Base-by-base conservation (phyloP, 2,113 vertebrate species). In the Kryptolebias marmoratus region DNA sequence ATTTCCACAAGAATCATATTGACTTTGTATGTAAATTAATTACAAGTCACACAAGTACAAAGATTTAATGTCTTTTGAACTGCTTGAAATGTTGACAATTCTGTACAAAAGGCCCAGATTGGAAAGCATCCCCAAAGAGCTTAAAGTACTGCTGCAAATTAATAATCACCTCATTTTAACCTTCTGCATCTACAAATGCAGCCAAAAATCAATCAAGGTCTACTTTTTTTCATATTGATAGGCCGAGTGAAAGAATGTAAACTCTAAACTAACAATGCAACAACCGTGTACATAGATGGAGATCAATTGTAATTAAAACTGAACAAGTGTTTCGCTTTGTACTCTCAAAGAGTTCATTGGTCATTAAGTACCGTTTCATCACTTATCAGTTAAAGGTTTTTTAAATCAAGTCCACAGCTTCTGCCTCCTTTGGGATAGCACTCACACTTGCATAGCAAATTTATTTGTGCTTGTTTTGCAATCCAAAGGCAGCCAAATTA, bases 241-340 rank as follows among this genome's bases (percentile, higher is more conserved):
- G 75, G 88, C 80, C 75, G 59, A 77, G 85, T 68, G 77, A 80
- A 87, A 87, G 76, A 87, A 88, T 52, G 71, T 79, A 60, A 87
- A 91, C 84, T 84, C 73, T 64, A 68, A 85, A 88, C 71, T 76
- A 90, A 92, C 89, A 92, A 93, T 89, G 87, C 88, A 63, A 86
- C 68, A 88, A 81, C 88, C 87, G 78, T 93, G 92, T 94, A 92
- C 93, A 91, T 85, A 94, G 94, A 95, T 95, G 93, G 88, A 94
- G 96, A 96, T 96, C 96, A 95, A 96, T 95, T 94, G 93, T 96
- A 96, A 96, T 96, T 96, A 95, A 96, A 95, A 95, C 87, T 87
- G 94, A 94, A 95, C 94, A 95, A 95, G 92, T 93, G 93, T 93
- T 95, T 84, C 66, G 89, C 92, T 95, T 95, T 91, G 90, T 92